Base-by-base conservation (phyloP, 2,113 vertebrate species). In the Noctilio leporinus region DNA sequence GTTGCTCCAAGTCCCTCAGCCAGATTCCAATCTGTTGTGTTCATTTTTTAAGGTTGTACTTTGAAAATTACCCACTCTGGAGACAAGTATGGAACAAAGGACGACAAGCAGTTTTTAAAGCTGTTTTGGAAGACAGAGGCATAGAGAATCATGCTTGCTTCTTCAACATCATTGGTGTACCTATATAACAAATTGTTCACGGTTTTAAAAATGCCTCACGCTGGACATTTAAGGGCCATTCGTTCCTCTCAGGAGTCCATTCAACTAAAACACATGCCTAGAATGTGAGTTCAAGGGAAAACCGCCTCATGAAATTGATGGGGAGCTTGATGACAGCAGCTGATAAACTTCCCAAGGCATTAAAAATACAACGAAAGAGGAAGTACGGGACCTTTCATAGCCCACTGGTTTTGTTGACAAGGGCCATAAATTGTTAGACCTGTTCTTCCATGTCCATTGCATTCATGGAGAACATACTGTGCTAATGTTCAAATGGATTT, bases 1-100 rank as follows among this genome's bases (percentile, higher is more conserved):
- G 3, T 53, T 80, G 93, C 92, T 83, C 55, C 55, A 19, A 78
- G 72, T 87, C 33, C 73, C 78, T 80, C 77, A 26, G 83, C 24
- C 2, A 10, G 75, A 57, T 33, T 91, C 95, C 19, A 51, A 12
- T 81, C 38, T 20, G 70, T 14, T 88, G 59, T 51, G 24, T 22
- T 81, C 14, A 45, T 47, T 69, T 80, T 45, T 94, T 82, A 26
- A 86, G 69, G 28, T 40, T 89, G 7, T 33, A 1, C 83, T 65
- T 83, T 86, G 96, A 53, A 8, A 92, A 73, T 69, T 35, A 51
- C n/a, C 62, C 75, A 33, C 26, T 1, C 22, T 55, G 45, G 59
- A 89, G 81, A 49, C 53, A 69, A 73, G 16, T 16, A 2, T 40
- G 69, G 73, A 43, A 30, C 17, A 51, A 24, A 55, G 70, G 81